phyloP scores from a whole-genome alignment of 2,888 invertebrate species.

The Stenurella melanura region DNA sequence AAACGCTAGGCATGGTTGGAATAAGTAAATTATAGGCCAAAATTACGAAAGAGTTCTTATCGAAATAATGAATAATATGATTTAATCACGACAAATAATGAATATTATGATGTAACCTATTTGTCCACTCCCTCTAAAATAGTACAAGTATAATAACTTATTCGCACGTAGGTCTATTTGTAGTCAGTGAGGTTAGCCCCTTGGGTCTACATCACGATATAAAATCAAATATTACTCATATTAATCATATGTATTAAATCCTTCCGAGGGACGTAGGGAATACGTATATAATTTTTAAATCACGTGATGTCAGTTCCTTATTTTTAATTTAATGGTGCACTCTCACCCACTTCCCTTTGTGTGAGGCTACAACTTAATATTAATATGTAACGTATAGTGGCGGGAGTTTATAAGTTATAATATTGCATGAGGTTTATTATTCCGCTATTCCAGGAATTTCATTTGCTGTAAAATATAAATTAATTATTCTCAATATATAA shows the following conservation, averaged over 20 bases:
- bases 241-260: conserved; percentile 34
- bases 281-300: neutral
- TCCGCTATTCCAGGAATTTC: neutral
- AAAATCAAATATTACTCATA: conserved; percentile 44
- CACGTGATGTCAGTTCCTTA: conserved; percentile 8
- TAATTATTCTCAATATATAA: neutral
- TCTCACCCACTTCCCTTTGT: too few relatives aligned
- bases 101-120: conserved; percentile 28
- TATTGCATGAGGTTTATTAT: neutral
- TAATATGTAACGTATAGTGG: neutral
- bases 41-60: conserved; percentile 29
- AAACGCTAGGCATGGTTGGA: conserved; percentile 36
- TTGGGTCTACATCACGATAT: neutral
- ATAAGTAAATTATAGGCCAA: conserved; percentile 25
- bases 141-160: conserved; percentile 23
- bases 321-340: neutral
- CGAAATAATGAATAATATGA: conserved; percentile 26
- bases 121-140: conserved; percentile 17
- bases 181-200: neutral
- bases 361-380: neutral
- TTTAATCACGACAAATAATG: conserved; percentile 9
- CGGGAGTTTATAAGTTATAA: neutral
- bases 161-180: conserved; percentile 21
- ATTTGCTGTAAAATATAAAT: neutral
- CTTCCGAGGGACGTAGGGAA: neutral